Evolutionary conservation across 2,113 vertebrate genomes (phyloP).

Genomic region (Grammomys dolichurus): DNA sequence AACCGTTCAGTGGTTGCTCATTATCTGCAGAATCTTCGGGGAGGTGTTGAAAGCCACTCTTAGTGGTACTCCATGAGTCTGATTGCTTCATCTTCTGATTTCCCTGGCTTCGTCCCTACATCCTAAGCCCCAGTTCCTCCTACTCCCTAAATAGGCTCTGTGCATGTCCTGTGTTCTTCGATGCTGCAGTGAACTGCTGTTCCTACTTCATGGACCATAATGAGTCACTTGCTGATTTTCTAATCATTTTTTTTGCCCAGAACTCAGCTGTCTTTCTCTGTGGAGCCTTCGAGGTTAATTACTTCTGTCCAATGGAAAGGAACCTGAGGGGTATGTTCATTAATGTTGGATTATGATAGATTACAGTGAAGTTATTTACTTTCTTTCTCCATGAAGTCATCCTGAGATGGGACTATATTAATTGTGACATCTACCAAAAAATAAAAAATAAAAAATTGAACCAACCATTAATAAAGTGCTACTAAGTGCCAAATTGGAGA

Average conservation of each 20-base stretch:
- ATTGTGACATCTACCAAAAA: not conserved
- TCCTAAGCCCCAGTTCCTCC: not conserved
- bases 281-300: conserved; percentile 49
- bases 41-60: not conserved
- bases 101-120: not conserved
- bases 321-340: not conserved
- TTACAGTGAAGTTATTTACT: conserved; percentile 38
- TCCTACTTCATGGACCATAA: not conserved
- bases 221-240: not conserved
- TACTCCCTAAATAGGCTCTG: not conserved
- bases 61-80: not conserved
- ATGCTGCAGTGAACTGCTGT: not conserved
- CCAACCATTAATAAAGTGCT: not conserved
- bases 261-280: conserved; percentile 5
- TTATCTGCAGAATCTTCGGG: not conserved
- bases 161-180: not conserved
- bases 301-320: not conserved
- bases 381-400: not conserved
- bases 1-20: not conserved
- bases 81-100: too few species aligned
- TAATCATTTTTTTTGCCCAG: not conserved
- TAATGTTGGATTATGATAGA: conserved; percentile 4
- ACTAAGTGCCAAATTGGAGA: not conserved
- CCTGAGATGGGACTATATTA: not conserved
- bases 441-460: not conserved